Conservation (phyloP, 2,113 vertebrate species). For the Eubucco bourcierii region DNA sequence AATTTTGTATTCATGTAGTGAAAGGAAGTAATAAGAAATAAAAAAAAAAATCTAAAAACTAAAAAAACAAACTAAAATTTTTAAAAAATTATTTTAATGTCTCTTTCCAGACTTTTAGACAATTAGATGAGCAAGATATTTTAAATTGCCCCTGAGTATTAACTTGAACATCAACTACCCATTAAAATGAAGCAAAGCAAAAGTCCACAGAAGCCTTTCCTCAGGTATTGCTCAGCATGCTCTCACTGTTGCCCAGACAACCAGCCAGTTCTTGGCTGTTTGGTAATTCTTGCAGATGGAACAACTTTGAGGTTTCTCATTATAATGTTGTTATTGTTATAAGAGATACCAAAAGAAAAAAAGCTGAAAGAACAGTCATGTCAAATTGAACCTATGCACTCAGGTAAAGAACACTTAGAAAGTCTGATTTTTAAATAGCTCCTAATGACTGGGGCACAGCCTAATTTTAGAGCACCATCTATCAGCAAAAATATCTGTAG, state of each 20-base stretch:
- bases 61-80: too few species aligned
- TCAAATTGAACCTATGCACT: background rate
- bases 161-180: constrained; percentile 1
- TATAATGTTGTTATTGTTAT: constrained; percentile 29
- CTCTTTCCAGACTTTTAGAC: background rate
- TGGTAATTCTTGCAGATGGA: background rate
- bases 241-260: constrained; percentile 71
- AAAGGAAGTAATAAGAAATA: background rate
- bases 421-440: constrained; percentile 44
- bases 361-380: background rate
- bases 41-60: too few species aligned
- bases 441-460: background rate
- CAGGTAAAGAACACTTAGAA: background rate
- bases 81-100: background rate
- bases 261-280: constrained; percentile 33
- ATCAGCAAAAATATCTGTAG: background rate
- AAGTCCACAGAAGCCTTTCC: constrained; percentile 47
- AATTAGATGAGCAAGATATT: background rate
- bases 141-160: constrained; percentile 41
- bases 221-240: background rate
- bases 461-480: constrained; percentile 27
- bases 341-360: background rate
- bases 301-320: constrained; percentile 35
- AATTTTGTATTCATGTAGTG: background rate
- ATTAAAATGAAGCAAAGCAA: background rate